phyloP scores from a whole-genome alignment of 2,888 invertebrate genomes.

The Rotaria macrura region DNA sequence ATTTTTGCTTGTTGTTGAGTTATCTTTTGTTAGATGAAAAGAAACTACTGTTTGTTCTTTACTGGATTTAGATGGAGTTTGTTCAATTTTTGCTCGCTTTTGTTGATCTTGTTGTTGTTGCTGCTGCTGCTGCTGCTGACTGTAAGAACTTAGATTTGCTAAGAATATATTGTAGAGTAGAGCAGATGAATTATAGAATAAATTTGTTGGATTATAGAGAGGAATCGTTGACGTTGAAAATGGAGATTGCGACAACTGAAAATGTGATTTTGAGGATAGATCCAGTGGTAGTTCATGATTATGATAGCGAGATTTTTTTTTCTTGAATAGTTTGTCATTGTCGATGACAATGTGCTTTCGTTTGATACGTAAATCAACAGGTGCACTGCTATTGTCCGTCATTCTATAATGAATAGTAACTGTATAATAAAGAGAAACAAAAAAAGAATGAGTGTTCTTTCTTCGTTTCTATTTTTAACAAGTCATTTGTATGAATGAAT shows the following conservation, averaged over 20 bases:
- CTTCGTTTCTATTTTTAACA: background rate
- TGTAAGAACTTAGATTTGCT: background rate
- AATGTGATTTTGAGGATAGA: background rate
- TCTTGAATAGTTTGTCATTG: background rate
- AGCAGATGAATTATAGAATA: background rate
- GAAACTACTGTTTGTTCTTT: background rate
- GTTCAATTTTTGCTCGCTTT: background rate
- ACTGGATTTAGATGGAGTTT: background rate
- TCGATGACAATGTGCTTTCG: background rate
- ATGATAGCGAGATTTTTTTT: background rate
- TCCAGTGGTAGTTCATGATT: background rate
- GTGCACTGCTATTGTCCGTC: background rate
- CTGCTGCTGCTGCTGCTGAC: background rate
- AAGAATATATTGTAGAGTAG: background rate
- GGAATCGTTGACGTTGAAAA: background rate
- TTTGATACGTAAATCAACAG: slow-evolving; percentile 13
- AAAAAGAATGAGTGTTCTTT: background rate
- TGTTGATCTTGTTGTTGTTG: too few relatives aligned
- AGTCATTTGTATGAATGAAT: background rate
- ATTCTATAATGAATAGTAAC: background rate
- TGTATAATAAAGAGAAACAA: background rate
- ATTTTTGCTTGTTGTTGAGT: background rate
- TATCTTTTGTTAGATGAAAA: background rate
- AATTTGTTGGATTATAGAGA: background rate
- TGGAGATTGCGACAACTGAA: background rate